A percentile compares a stretch with the other conserved stretches of the same genome.
These are phyloP conservation scores for Ruditapes philippinarum DNA, from an alignment of 1,140 invertebrate species.

Conservation along the genomic window DNA sequence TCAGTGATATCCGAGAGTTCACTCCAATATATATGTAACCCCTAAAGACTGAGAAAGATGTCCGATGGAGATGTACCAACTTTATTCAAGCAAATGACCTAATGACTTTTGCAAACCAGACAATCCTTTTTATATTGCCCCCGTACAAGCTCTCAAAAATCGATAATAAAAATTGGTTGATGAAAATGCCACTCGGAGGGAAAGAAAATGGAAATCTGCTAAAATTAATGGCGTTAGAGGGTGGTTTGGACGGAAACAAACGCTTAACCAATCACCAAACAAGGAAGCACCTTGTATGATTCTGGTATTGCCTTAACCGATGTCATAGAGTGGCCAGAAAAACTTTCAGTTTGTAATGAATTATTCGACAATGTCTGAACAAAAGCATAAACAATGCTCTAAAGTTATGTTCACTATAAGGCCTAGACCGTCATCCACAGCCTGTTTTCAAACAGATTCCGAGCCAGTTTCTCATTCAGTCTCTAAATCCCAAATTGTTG, in stretches of 20 bases:
- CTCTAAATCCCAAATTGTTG: too few species aligned
- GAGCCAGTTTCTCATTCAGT: too few species aligned
- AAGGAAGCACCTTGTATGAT: constrained; percentile 21
- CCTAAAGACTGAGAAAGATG: too few species aligned
- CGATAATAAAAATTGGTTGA: constrained; percentile 1
- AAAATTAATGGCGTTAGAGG: not conserved
- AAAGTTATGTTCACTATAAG: too few species aligned
- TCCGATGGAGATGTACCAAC: too few species aligned
- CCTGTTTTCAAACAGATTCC: too few species aligned
- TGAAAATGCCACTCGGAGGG: not conserved
- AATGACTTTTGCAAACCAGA: not conserved
- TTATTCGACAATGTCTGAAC: not conserved
- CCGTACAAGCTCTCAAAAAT: not conserved
- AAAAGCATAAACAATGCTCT: constrained; percentile 6
- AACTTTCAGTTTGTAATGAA: constrained; percentile 32
- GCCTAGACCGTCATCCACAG: too few species aligned
- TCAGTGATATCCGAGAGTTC: too few species aligned
- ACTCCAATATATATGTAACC: too few species aligned
- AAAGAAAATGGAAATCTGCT: not conserved
- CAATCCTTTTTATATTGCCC: not conserved
- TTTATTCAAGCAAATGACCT: too few species aligned
- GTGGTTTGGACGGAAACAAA: not conserved
- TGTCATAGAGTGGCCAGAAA: constrained; percentile 20
- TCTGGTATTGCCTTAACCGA: not conserved
- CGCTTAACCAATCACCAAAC: not conserved